Percentiles rank a stretch among this genome's conserved stretches.
phyloP scores from a whole-genome alignment of 2,888 invertebrate genomes.

The Xylocampa areola region DNA sequence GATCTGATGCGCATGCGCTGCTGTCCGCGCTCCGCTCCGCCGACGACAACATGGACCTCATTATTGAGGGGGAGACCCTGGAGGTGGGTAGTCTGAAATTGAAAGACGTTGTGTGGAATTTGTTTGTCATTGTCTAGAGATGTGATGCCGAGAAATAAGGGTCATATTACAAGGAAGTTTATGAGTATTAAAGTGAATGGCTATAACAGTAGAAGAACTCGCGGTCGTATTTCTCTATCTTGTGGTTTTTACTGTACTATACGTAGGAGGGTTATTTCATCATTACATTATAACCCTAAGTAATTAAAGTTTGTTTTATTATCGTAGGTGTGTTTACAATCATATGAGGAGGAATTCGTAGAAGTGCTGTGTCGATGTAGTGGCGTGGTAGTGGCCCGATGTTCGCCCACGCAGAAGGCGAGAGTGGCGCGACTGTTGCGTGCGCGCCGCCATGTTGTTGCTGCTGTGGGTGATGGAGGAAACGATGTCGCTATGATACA shows the following conservation, averaged over 20 bases:
- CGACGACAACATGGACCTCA: conserved; percentile 71
- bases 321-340: conserved; percentile 91
- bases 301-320: no score
- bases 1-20: conserved; percentile 75
- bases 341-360: conserved; percentile 92
- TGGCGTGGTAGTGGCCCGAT: conserved; percentile 97
- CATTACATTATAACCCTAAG: no score
- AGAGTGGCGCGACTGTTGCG: conserved; percentile 89
- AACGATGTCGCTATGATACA: conserved; percentile 99
- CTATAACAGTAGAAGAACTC: no score
- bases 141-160: no score
- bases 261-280: no score
- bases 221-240: no score
- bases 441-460: conserved; percentile 91
- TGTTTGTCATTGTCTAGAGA: no score
- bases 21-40: conserved; percentile 65
- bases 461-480: conserved; percentile 99
- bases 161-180: no score
- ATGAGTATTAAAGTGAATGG: no score
- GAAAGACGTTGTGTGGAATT: no score
- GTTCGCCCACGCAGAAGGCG: conserved; percentile 97
- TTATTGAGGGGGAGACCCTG: conserved; percentile 85
- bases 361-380: conserved; percentile 92
- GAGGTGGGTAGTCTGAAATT: no score
- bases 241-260: no score